phyloP scores from a whole-genome alignment of 1,140 invertebrate species.

The Nixonia krombeini region DNA sequence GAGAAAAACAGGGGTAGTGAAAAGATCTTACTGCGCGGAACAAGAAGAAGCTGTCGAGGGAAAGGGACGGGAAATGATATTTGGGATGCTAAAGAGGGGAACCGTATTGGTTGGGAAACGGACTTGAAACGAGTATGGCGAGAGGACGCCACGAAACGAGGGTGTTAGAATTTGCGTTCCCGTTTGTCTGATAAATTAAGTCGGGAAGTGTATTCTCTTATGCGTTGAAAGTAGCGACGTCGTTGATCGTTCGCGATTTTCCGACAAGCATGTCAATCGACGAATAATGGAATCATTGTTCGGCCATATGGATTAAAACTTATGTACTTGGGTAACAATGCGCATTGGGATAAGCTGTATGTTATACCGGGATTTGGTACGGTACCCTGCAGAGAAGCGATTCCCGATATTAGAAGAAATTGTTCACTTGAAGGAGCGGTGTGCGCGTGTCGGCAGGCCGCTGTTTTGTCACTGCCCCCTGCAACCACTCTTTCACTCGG shows the following conservation, averaged over 20 bases:
- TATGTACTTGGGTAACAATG: too few species aligned
- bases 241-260: too few species aligned
- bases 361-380: background rate
- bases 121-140: slow-evolving; percentile 56
- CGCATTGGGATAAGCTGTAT: too few species aligned
- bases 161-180: slow-evolving; percentile 48
- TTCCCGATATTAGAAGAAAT: slow-evolving; percentile 23
- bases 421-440: slow-evolving; percentile 56
- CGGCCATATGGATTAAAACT: too few species aligned
- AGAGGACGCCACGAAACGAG: slow-evolving; percentile 7
- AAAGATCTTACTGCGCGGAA: slow-evolving; percentile 57
- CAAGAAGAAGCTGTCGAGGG: slow-evolving; percentile 37
- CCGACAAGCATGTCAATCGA: too few species aligned
- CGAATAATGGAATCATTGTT: too few species aligned
- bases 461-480: slow-evolving; percentile 33
- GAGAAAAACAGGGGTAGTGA: slow-evolving; percentile 62
- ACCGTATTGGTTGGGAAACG: background rate
- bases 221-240: slow-evolving; percentile 19
- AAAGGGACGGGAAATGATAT: slow-evolving; percentile 42
- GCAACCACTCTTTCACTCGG: slow-evolving; percentile 14
- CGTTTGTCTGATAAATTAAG: slow-evolving; percentile 65
- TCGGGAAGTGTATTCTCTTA: slow-evolving; percentile 48
- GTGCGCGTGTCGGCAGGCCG: slow-evolving; percentile 48
- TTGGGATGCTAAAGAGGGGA: slow-evolving; percentile 15
- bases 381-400: background rate